phyloP scores from a whole-genome alignment of 1,140 invertebrate species.

The Heliothis subflexa region DNA sequence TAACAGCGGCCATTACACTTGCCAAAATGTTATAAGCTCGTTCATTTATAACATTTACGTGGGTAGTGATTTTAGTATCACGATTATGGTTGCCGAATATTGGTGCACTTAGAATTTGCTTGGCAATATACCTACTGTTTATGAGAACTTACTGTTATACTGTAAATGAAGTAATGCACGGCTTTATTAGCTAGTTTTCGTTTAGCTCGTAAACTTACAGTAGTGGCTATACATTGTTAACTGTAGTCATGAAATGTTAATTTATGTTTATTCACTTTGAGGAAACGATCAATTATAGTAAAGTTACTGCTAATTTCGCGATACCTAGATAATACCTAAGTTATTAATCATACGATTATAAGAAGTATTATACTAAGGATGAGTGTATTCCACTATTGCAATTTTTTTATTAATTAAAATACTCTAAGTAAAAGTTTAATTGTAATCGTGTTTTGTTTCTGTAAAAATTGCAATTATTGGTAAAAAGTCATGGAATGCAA shows the following conservation, averaged over 20 bases:
- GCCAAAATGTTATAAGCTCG: conserved; percentile 19
- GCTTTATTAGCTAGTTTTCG: neutral
- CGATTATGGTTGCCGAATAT: conserved; percentile 1
- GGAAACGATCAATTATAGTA: too few relatives aligned
- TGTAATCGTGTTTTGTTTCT: neutral
- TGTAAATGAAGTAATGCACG: neutral
- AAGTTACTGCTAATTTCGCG: too few relatives aligned
- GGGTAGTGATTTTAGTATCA: conserved; percentile 13
- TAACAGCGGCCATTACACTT: conserved; percentile 29
- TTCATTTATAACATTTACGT: conserved; percentile 34
- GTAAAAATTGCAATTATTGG: neutral
- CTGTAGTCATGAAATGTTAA: neutral
- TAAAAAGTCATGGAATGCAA: conserved; percentile 15
- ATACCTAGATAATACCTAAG: too few relatives aligned
- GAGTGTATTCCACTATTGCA: too few relatives aligned
- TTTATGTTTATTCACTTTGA: too few relatives aligned
- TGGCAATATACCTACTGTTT: neutral
- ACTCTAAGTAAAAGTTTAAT: neutral
- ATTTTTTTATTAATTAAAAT: conserved; percentile 2
- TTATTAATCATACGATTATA: too few relatives aligned
- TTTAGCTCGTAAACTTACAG: neutral
- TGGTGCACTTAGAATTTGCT: neutral
- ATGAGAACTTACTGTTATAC: conserved; percentile 2
- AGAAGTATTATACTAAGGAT: too few relatives aligned
- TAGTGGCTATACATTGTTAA: neutral